phyloP scores from a whole-genome alignment of 2,113 vertebrate genomes.

The Lynx canadensis region DNA sequence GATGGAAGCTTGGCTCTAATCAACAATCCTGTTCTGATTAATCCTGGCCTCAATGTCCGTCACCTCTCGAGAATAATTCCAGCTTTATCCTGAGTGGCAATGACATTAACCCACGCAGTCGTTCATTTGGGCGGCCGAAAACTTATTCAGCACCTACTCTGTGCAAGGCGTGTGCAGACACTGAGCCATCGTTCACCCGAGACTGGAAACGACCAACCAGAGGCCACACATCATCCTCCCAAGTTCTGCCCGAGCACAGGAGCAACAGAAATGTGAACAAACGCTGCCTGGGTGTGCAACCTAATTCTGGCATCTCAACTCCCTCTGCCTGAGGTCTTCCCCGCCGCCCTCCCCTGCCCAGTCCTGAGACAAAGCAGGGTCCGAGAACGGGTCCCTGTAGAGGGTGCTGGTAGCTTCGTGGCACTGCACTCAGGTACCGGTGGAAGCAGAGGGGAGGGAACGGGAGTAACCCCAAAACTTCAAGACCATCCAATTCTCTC shows the following conservation, averaged over 20 bases:
- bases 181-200: not conserved
- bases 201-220: not conserved
- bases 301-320: not conserved
- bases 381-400: not conserved
- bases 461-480: not conserved
- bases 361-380: not conserved
- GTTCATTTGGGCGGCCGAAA: not conserved
- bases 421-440: rapidly evolving
- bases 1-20: not conserved
- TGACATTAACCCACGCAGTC: not conserved
- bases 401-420: rapidly evolving
- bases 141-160: not conserved
- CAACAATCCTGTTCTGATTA: not conserved
- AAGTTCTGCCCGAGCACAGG: not conserved
- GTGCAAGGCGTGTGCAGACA: not conserved
- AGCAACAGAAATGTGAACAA: not conserved
- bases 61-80: not conserved
- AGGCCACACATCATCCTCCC: not conserved
- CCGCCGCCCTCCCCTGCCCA: no score
- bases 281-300: not conserved
- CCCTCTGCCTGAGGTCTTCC: not conserved
- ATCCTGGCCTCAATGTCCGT: not conserved
- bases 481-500: not conserved
- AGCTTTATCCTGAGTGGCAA: not conserved
- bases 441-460: not conserved